Evolutionary conservation across 2,113 vertebrate genomes (phyloP), one percentile per base, ranked within the genome.

Genomic region (Eurystomus gularis): DNA sequence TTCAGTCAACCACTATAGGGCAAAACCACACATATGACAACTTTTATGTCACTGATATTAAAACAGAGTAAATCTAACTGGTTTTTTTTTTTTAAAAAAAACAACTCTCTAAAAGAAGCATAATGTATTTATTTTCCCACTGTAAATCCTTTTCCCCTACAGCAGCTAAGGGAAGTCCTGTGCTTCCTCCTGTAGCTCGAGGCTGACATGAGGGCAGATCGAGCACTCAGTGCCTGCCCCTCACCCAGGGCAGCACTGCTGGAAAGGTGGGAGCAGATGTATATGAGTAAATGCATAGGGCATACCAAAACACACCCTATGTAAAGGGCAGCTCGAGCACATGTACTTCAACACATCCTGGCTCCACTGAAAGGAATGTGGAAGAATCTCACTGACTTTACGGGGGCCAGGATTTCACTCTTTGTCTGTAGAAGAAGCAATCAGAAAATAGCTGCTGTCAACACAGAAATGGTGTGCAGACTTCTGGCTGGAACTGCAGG

Each of bases 121-220:
- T 9, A 11, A 73, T 25, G 24, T 48, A 86, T 86, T 93, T 95
- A n/a, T 90, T 78, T 93, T 84, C 18, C 10, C 33, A 33, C 20
- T 60, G 46, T 33, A 86, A 57, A 94, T 86, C 60, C 35, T 72
- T 61, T 60, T 54, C 60, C 37, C 57, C 35, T 86, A 54, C 28
- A 72, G 51, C 93, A 93, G 33, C 78, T 90, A 48, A 85, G 39
- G 65, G 25, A 73, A 80, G n/a, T 48, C 73, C 37, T 88, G 31
- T 1, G 12, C 23, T 77, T 93, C 33, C 42, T 91, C 20, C 31
- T 6, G 48, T 21, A 33, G 25, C 69, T 52, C 1, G 12, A 57
- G 90, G 77, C 65, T 58, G 39, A 55, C 24, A 28, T 9, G 20
- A 77, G 3, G n/a, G 61, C 42, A 79, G 33, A 24, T 28, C 35